A percentile compares a stretch with the other conserved stretches of the same genome.
These are phyloP conservation scores for Formica exsecta DNA, from an alignment of 1,140 invertebrate species.

Conservation along the genomic window DNA sequence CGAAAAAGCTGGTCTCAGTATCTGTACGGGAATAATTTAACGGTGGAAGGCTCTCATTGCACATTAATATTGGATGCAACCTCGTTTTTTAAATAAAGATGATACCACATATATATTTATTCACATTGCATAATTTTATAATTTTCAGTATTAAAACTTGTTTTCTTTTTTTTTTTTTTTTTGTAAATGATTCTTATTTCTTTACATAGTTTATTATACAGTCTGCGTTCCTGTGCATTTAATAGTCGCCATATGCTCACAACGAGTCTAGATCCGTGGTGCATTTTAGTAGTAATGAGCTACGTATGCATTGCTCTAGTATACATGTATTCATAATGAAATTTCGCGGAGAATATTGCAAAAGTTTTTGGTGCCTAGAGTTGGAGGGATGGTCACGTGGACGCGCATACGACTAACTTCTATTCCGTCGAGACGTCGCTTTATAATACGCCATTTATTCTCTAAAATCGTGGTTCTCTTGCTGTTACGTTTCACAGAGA, in stretches of 20 bases:
- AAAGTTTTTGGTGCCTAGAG: conserved; percentile 41
- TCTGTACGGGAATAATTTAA: conserved; percentile 29
- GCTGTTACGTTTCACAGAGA: conserved; percentile 14
- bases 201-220: not conserved
- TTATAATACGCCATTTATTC: conserved; percentile 61
- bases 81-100: not conserved
- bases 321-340: conserved; percentile 5
- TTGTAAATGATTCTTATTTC: not conserved
- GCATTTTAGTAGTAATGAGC: conserved; percentile 46
- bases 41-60: not conserved
- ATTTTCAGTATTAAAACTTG: not conserved
- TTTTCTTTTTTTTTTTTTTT: not conserved
- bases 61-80: not conserved
- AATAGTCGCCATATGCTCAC: not conserved
- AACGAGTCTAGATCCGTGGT: not conserved
- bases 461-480: conserved; percentile 26
- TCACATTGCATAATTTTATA: not conserved
- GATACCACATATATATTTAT: not conserved
- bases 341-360: conserved; percentile 53
- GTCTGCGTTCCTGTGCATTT: not conserved
- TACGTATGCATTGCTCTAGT: not conserved
- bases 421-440: conserved; percentile 45
- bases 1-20: conserved; percentile 30
- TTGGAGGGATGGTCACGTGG: conserved; percentile 34
- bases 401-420: conserved; percentile 28